A percentile compares a stretch with the other conserved stretches of the same genome.
Conservation (phyloP, 2,113 vertebrate species). For the Rattus rattus region DNA sequence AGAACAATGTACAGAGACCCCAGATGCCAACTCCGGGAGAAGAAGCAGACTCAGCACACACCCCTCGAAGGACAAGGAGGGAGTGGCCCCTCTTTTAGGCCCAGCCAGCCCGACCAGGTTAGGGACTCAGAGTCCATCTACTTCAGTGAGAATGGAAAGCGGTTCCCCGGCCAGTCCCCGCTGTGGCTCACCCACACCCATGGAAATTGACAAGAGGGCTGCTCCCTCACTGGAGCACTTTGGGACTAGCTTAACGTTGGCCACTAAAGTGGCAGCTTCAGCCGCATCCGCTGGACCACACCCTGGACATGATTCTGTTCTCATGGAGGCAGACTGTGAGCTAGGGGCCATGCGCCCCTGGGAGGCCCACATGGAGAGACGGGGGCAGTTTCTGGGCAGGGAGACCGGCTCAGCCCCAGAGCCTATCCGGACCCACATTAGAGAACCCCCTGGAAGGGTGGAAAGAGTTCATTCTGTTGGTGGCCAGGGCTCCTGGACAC, state of each 20-base stretch:
- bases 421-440: fast-evolving
- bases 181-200: background rate
- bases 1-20: slow-evolving; percentile 61
- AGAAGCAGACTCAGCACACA: background rate
- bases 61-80: slow-evolving; percentile 19
- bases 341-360: background rate
- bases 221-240: background rate
- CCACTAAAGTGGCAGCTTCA: background rate
- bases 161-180: background rate
- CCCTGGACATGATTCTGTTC: background rate
- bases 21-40: background rate
- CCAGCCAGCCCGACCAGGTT: fast-evolving
- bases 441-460: background rate
- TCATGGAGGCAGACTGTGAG: fast-evolving
- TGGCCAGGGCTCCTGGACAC: fast-evolving
- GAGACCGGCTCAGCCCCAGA: slow-evolving; percentile 8
- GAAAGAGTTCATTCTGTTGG: background rate
- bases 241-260: background rate
- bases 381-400: background rate
- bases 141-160: background rate
- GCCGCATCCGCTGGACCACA: background rate
- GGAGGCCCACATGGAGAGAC: background rate
- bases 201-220: slow-evolving; percentile 48
- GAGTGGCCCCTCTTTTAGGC: background rate
- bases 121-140: background rate